phyloP scores from a whole-genome alignment of 2,797 vertebrate species.

The Carapus acus region DNA sequence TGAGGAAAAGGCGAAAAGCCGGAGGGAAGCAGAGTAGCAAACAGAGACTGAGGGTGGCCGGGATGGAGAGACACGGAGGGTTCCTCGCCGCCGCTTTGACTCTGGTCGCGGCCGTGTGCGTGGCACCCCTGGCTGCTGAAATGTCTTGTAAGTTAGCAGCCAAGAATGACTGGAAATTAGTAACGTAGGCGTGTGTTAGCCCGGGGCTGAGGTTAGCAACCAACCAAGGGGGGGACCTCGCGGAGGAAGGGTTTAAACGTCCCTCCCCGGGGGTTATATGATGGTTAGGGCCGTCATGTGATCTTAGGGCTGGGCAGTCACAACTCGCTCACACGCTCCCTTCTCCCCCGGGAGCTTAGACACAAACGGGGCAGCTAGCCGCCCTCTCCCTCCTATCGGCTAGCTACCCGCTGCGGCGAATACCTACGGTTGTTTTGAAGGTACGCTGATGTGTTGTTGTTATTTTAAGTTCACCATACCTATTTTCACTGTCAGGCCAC shows the following conservation, averaged over 20 bases:
- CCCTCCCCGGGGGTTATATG: slow-evolving; percentile 41
- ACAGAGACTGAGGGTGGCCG: too few species aligned
- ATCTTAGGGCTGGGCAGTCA: slow-evolving; percentile 44
- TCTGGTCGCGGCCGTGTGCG: slow-evolving; percentile 53
- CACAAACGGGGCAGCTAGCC: too few species aligned
- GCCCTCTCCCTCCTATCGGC: too few species aligned
- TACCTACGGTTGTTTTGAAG: too few species aligned
- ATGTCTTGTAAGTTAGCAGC: slow-evolving; percentile 57
- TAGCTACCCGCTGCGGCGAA: neutral
- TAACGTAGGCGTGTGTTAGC: too few species aligned
- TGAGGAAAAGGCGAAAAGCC: too few species aligned
- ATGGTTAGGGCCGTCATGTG: slow-evolving; percentile 68
- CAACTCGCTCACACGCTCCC: slow-evolving; percentile 50
- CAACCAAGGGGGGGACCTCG: neutral
- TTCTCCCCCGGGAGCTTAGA: neutral
- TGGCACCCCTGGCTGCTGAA: slow-evolving; percentile 57
- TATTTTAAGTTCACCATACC: too few species aligned
- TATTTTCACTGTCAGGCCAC: too few species aligned
- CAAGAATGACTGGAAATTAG: too few species aligned
- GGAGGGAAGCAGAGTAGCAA: too few species aligned
- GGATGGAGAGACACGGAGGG: neutral
- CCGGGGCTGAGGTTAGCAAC: neutral
- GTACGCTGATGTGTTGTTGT: too few species aligned
- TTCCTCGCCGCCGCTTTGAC: slow-evolving; percentile 21
- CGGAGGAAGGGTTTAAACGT: slow-evolving; percentile 51